Evolutionary conservation across 2,797 vertebrate genomes (phyloP).

Genomic region (Acrossocheilus wenchowensis): DNA sequence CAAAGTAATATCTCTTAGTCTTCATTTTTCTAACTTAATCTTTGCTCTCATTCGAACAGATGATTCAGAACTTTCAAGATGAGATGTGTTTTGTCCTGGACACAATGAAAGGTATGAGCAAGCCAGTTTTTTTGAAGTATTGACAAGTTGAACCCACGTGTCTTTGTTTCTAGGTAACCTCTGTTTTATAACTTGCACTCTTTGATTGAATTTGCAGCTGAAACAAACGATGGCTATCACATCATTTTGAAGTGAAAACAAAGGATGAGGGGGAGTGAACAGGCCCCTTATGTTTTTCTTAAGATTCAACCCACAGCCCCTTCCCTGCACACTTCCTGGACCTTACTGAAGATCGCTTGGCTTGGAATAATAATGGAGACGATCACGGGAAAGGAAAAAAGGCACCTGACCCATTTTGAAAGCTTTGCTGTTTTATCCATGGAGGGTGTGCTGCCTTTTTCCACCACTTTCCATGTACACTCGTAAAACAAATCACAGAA

Average conservation of each 20-base stretch:
- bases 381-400: conserved; percentile 59
- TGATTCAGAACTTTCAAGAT: conserved; percentile 98
- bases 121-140: not conserved
- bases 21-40: conserved; percentile 5
- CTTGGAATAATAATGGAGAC: conserved; percentile 58
- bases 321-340: conserved; percentile 60
- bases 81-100: conserved; percentile 97
- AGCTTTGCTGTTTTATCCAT: conserved; percentile 66
- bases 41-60: conserved; percentile 75
- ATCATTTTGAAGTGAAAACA: conserved; percentile 92
- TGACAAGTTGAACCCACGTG: not conserved
- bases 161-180: not conserved
- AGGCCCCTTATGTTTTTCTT: conserved; percentile 56
- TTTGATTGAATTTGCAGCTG: conserved; percentile 78
- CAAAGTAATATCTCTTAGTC: not conserved
- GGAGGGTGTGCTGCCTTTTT: conserved; percentile 65
- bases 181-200: conserved; percentile 8
- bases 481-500: not conserved
- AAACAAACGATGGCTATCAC: conserved; percentile 93
- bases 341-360: conserved; percentile 56
- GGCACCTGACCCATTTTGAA: conserved; percentile 53
- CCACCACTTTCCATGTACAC: conserved; percentile 47
- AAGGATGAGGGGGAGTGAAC: conserved; percentile 41
- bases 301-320: conserved; percentile 61
- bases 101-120: conserved; percentile 93